These are phyloP conservation scores for Enteromius afrohamiltoni DNA, from an alignment of 2,797 vertebrate species.

Conservation along the genomic window DNA sequence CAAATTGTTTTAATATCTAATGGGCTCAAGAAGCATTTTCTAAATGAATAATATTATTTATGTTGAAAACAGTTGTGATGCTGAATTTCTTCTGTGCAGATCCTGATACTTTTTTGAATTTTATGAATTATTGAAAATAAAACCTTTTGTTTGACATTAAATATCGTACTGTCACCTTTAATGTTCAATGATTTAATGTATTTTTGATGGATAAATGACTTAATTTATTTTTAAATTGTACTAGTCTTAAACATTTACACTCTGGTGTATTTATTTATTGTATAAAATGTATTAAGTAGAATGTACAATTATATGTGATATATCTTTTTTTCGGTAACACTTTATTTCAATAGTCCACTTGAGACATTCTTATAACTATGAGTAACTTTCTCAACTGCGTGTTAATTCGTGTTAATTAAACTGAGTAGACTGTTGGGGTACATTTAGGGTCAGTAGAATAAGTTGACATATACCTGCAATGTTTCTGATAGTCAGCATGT, in stretches of 20 bases:
- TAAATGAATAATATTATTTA: not conserved
- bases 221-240: not conserved
- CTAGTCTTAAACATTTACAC: not conserved
- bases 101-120: not conserved
- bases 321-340: not conserved
- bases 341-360: too few relatives aligned
- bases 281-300: not conserved
- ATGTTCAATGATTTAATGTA: not conserved
- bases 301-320: not conserved
- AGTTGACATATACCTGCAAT: too few relatives aligned
- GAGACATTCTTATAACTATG: too few relatives aligned
- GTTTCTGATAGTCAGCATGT: too few relatives aligned
- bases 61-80: not conserved
- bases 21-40: not conserved
- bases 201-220: not conserved
- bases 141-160: not conserved
- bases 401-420: too few relatives aligned
- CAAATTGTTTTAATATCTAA: not conserved
- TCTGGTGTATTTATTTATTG: not conserved
- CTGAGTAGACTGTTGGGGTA: too few relatives aligned
- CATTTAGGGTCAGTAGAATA: too few relatives aligned
- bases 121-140: not conserved
- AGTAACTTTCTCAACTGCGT: too few relatives aligned
- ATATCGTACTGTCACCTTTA: not conserved
- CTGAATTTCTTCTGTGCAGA: not conserved